Evolutionary conservation across 2,888 invertebrate species (phyloP), one percentile per base, ranked within the genome.

Genomic region (Limnephilus lunatus): DNA sequence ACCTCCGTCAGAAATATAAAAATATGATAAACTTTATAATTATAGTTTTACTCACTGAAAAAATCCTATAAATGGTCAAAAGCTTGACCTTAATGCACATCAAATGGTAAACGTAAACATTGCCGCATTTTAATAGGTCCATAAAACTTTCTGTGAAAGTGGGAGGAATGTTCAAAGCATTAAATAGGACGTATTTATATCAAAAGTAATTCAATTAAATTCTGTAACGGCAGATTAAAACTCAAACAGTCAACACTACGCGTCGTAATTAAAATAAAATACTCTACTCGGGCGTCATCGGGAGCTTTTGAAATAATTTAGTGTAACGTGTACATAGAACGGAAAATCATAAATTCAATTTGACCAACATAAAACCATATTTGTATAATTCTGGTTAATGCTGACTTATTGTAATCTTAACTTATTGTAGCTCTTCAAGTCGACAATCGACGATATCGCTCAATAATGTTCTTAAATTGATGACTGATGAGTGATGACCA

Each of bases 251-350:
- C 86, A 86, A 86, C 86, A 86, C 86, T 12, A 30, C 30, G 85
- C 39, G 44, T 30, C 15, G 86, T 48, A 25, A 86, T 86, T 86
- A 86, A 86, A 86, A 86, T 30, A 30, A 86, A 86, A 44, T 44
- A 44, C 30, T 44, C 11, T 48, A 48, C 48, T 48, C n/a, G n/a
- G 44, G 30, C 86, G 39, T 44, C 86, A 86, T 44, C 48, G 30
- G 14, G 15, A 86, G 86, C 86, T 25, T 85, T 83, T 48, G 30
- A 86, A 86, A 86, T n/a, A 86, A 68, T 68, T 68, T n/a, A 86
- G 9, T 30, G n/a, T 30, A 83, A 83, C 15, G 83, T 83, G 9
- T 19, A 83, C 83, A 83, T 35, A 35, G 32, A 83, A 35, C 35
- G 32, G 19, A 83, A 35, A 83, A 32, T 83, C 25, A 83, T 83